A percentile compares a stretch with the other conserved stretches of the same genome.
Evolutionary conservation across 1,140 invertebrate genomes (phyloP).

Genomic region (Cylas formicarius): DNA sequence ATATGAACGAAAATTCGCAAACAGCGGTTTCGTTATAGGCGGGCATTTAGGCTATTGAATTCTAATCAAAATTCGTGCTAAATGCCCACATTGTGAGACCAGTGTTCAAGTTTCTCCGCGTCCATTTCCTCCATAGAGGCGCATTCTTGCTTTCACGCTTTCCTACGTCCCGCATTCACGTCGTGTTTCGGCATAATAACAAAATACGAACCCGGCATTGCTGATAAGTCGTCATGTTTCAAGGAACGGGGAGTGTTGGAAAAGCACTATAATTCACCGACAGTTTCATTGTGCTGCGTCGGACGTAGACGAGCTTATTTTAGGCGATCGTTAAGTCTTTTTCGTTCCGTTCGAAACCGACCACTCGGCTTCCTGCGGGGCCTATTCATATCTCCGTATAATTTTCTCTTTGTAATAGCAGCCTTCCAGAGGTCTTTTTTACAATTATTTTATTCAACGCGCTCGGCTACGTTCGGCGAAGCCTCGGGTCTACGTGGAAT

Average conservation of each 20-base stretch:
- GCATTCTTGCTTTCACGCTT: too few relatives aligned
- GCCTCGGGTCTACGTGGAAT: conserved; percentile 2
- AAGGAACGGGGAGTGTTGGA: conserved; percentile 12
- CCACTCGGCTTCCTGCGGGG: conserved; percentile 19
- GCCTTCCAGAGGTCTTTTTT: conserved; percentile 20
- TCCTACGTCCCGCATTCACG: too few relatives aligned
- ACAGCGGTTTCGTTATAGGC: too few relatives aligned
- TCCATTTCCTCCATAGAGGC: too few relatives aligned
- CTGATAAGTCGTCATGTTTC: too few relatives aligned
- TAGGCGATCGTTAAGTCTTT: conserved; percentile 22
- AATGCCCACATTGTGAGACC: too few relatives aligned
- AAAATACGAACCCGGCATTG: too few relatives aligned
- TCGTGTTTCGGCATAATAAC: too few relatives aligned
- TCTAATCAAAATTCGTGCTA: too few relatives aligned
- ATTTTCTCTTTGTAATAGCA: conserved; percentile 22
- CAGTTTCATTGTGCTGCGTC: conserved; percentile 22
- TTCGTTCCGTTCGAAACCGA: conserved; percentile 18
- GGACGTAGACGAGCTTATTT: conserved; percentile 20
- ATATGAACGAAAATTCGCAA: too few relatives aligned
- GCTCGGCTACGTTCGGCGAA: conserved; percentile 13
- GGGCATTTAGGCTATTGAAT: too few relatives aligned
- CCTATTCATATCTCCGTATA: conserved; percentile 22
- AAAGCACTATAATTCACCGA: conserved; percentile 24
- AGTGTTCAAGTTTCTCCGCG: too few relatives aligned
- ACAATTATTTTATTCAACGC: conserved; percentile 23